Base-by-base conservation (phyloP, 92 coral and sea anemone genomes). In the Pocillopora meandrina region DNA sequence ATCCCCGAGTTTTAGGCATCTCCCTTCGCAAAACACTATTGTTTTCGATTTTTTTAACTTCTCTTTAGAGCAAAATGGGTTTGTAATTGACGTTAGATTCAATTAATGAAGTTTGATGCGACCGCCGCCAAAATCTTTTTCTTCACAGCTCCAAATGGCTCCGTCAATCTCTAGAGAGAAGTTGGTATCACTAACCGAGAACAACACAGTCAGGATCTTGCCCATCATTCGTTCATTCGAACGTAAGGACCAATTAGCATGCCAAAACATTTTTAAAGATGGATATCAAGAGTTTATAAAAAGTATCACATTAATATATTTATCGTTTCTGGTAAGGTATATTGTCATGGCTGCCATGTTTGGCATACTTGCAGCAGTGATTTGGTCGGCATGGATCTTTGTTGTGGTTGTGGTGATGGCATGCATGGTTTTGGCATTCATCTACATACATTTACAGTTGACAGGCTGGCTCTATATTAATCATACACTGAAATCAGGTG, bases 181-280 rank as follows among this genome's bases (percentile, higher is more conserved):
- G 49, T 42, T 42, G 49, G 49, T 42, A 2, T 2, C 5, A 5
- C 49, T 42, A 42, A 42, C 49, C 49, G 49, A 42, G 49, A 42
- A 42, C 49, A 42, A 2, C 5, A 5, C 49, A 42, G 49, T 42
- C 49, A 42, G 49, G 49, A 42, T 42, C 49, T 42, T 5, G 5
- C 49, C 49, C 49, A 73, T 31, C 56, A 90, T 92, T 18, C 93
- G 95, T 35, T 80, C 90, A 36, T 92, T 86, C 69, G 83, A 90
- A 67, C 59, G 56, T 52, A 42, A 75, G 1, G 95, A 90, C 81
- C 84, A 72, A 66, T 35, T 75, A 36, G 26, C 14, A 75, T 92
- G 95, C 78, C 83, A 85, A 57, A 91, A 92, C 23, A 86, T 92
- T 77, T 92, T 90, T 81, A 78, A 69, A 6, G 90, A 87, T 49